Base-by-base conservation (phyloP, 2,888 invertebrate genomes). In the Ormyrus rosae region DNA sequence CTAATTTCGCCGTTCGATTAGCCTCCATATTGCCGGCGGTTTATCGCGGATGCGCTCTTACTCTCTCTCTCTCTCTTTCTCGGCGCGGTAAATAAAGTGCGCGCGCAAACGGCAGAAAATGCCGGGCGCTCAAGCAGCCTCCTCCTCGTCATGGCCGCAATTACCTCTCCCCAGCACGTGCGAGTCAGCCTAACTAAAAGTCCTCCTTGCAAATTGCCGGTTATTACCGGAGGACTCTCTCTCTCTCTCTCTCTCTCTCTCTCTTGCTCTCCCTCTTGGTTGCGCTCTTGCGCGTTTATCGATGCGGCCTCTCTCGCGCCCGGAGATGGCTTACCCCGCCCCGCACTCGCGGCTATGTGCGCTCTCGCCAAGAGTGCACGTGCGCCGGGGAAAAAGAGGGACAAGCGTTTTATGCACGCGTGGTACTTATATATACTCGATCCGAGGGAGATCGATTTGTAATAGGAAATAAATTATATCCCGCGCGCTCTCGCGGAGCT, bases 131-230 rank as follows among this genome's bases (percentile, higher is more conserved):
- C 73, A 13, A 7, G 51, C 46, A 55, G 53, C 56, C 61, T 64
- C 56, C 58, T 70, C 34, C 50, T 68, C 65, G 63, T 69, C 55
- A 46, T 58, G 55, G 64, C 60, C 72, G 68, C 76, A 80, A 80
- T 80, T 80, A 80, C 76, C 72, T 64, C 45, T 65, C 67, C 60
- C 10, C 58, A 51, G 55, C 55, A n/a, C 56, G 50, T 13, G 56
- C 55, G 64, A 73, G 58, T 74, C 87, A 85, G 86, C 85, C 85
- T 88, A 87, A 89, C 88, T 88, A 88, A 89, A 89, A 88, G 88
- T 88, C 87, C 88, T 85, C 86, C 86, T 87, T 86, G 87, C 86
- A 90, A 90, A 90, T 90, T 90, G 88, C 88, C 85, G 87, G 89
- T 89, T 90, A 90, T 90, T 90, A 89, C 87, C 80, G 82, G 83